Evolutionary conservation across 2,113 vertebrate species (phyloP).

Genomic region (Vimba vimba): DNA sequence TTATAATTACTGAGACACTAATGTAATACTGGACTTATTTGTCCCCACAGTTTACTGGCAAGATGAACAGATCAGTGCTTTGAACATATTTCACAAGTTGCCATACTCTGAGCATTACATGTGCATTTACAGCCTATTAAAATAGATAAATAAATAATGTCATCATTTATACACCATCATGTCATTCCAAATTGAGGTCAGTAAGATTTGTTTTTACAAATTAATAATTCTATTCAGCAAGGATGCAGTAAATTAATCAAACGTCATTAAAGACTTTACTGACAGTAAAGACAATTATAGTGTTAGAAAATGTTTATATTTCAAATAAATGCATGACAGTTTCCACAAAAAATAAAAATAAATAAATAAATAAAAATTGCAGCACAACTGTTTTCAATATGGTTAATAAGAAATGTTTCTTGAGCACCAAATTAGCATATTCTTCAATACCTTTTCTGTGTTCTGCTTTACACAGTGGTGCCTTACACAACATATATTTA

Average conservation of each 20-base stretch:
- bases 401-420: neutral
- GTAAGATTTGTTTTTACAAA: neutral
- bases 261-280: neutral
- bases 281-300: neutral
- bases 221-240: slow-evolving; percentile 4
- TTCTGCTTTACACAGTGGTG: slow-evolving; percentile 35
- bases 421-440: neutral
- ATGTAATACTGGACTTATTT: slow-evolving; percentile 68
- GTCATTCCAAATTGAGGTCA: neutral
- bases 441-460: no score
- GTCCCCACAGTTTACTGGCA: slow-evolving; percentile 62
- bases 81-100: slow-evolving; percentile 58
- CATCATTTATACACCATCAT: neutral
- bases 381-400: neutral
- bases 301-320: neutral
- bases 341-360: neutral
- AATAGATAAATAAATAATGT: neutral
- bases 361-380: no score
- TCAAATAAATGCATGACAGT: neutral
- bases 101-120: neutral
- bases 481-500: slow-evolving; percentile 51
- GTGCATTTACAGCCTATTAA: neutral
- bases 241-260: neutral
- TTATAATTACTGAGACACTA: slow-evolving; percentile 72
- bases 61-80: slow-evolving; percentile 40